These are phyloP conservation scores for Saimiri boliviensis DNA, from an alignment of 2,113 vertebrate species.

Conservation along the genomic window DNA sequence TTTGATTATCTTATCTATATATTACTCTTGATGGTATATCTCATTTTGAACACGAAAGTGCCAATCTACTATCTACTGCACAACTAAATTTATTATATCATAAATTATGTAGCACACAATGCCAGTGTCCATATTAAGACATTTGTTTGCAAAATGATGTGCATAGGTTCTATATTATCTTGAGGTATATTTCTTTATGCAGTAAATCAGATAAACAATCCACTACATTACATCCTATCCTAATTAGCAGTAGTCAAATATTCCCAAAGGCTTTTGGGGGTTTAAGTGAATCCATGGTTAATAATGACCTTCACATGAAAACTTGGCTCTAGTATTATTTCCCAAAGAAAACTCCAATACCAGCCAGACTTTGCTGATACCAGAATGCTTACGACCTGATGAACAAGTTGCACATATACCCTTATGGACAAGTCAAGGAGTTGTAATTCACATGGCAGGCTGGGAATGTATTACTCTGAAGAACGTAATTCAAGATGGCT, in stretches of 20 bases:
- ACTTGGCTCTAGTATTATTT: conserved; percentile 71
- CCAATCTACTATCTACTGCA: conserved; percentile 59
- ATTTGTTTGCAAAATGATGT: conserved; percentile 72
- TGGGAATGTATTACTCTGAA: conserved; percentile 66
- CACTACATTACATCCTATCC: conserved; percentile 70
- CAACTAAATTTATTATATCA: neutral
- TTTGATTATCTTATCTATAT: conserved; percentile 67
- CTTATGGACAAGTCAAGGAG: conserved; percentile 43
- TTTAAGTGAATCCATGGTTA: conserved; percentile 79
- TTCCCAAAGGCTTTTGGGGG: conserved; percentile 76
- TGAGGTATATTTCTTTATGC: conserved; percentile 76
- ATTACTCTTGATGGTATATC: conserved; percentile 63
- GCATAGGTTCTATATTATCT: conserved; percentile 69
- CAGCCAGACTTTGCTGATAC: conserved; percentile 10
- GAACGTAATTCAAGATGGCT: conserved; percentile 79
- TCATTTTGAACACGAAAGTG: conserved; percentile 69
- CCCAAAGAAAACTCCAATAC: conserved; percentile 70
- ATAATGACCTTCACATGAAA: conserved; percentile 79
- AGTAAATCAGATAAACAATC: conserved; percentile 78
- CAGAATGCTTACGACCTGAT: conserved; percentile 56
- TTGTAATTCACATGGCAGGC: conserved; percentile 55
- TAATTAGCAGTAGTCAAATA: conserved; percentile 80
- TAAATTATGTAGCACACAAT: conserved; percentile 69
- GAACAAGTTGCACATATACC: conserved; percentile 54
- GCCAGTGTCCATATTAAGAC: conserved; percentile 57